Evolutionary conservation across 2,797 vertebrate genomes (phyloP), one percentile per base, ranked within the genome.

Genomic region (Heteromormyrus szaboi): DNA sequence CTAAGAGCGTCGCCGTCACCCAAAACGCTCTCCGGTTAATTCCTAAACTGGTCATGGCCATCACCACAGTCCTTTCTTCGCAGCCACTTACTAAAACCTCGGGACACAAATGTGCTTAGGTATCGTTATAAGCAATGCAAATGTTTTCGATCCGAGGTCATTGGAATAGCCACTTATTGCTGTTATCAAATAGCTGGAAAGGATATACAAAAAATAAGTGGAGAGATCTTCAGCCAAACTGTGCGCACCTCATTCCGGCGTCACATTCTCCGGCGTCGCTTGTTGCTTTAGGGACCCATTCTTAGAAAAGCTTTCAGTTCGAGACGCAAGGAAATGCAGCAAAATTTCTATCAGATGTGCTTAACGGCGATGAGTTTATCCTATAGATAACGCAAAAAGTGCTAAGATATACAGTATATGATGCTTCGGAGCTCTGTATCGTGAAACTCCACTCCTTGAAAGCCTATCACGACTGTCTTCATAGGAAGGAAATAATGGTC

Each of bases 221-320:
- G 46, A 25, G 53, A 8, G 17, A 44, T 79, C 56, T 79, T 87
- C 25, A 87, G 19, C 37, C 37, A 83, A 89, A 88, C 41, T 48
- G 88, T 59, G 83, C 83, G 59, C 83, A 29, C 33, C 56, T 33
- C 51, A 25, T 72, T n/a, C 79, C 9, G 29, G 50, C 33, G 59
- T 72, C 59, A 62, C 68, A 83, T 72, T 72, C 65, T 86, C 22
- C 72, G 14, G 56, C 89, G 89, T 68, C 81, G 89, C 89, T 90
- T 90, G 89, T 90, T 90, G 89, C 89, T 90, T 85, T 84, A 54
- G 56, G 81, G 50, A 68, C 59, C 62, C 65, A 87, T 89, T 41
- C 72, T 25, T 9, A 17, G 29, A 29, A 8, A 3, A 72, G 12
- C 44, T 7, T 37, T 44, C 53, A 44, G 41, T 62, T 59, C 37